Base-by-base conservation (phyloP, 2,888 invertebrate genomes). In the Hemaris fuciformis region DNA sequence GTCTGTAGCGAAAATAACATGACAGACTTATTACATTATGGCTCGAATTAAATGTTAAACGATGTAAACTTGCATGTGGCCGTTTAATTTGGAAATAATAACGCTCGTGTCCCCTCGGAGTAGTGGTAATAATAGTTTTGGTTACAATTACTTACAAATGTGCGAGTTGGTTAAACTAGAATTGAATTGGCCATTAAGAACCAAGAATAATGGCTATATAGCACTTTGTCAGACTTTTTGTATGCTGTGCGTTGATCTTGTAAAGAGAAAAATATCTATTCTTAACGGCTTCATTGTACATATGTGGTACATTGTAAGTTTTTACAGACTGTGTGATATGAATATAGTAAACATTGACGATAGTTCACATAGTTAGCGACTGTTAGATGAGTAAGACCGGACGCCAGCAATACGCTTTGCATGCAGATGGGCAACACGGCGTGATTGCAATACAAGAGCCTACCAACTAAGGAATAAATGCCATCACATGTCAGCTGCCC, bases 331-430 rank as follows among this genome's bases (percentile, higher is more conserved):
- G 56, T 60, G 46, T 48, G 48, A 60, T 66, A 69, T 67, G 66
- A 64, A 61, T 71, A 79, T 76, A 73, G 75, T 80, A 76, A 79
- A 76, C 74, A 68, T 67, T 64, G 69, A 72, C 71, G 63, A 71
- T 72, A 75, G 71, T 79, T 82, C 81, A 77, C 82, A 84, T 81
- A 83, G 83, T 80, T 78, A 81, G 77, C 78, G 79, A 81, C 74
- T 80, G 83, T 81, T 79, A 85, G 84, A 87, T 88, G 89, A 89
- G 88, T 88, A 89, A 85, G 82, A 85, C 91, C 91, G 91, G 91
- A 91, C 89, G 91, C 88, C 76, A 70, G 72, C 76, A 75, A 74
- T 79, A 80, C 83, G 72, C 72, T 75, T 75, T 79, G 88, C 91
- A 91, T 91, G 89, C 87, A 87, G 89, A 90, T 90, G 83, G 80